Evolutionary conservation across 2,888 invertebrate genomes (phyloP).

Genomic region (Hedychridium roseum): DNA sequence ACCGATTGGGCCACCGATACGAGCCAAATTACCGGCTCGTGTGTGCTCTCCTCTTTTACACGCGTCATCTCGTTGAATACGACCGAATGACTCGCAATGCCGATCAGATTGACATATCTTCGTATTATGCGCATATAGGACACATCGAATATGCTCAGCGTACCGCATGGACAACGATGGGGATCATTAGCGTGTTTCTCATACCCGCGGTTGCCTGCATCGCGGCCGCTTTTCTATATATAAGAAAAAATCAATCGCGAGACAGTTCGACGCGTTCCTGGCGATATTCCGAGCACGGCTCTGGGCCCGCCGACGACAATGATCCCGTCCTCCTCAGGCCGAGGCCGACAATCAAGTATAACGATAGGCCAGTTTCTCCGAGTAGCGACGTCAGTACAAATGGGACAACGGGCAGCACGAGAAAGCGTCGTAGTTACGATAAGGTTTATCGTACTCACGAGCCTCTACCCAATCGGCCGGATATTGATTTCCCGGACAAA

Average conservation of each 20-base stretch:
- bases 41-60: too few relatives aligned
- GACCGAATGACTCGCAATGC: neutral
- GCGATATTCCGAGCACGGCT: conserved; percentile 51
- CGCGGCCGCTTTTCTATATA: conserved; percentile 37
- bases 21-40: too few relatives aligned
- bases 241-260: conserved; percentile 37
- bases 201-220: conserved; percentile 66
- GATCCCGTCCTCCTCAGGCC: conserved; percentile 34
- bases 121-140: conserved; percentile 50
- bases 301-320: conserved; percentile 44
- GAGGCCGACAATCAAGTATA: conserved; percentile 54
- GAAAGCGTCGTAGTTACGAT: conserved; percentile 80
- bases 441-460: conserved; percentile 85
- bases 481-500: conserved; percentile 82
- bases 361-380: conserved; percentile 67
- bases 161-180: conserved; percentile 77
- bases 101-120: neutral
- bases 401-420: conserved; percentile 67
- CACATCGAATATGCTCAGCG: conserved; percentile 72
- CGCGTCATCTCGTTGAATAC: too few relatives aligned
- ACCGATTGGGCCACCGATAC: too few relatives aligned
- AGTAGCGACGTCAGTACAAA: conserved; percentile 67
- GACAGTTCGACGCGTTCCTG: conserved; percentile 50
- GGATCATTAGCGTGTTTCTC: conserved; percentile 76
- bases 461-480: conserved; percentile 78